Base-by-base conservation (phyloP, 2,888 invertebrate genomes). In the Stratiomys singularior region DNA sequence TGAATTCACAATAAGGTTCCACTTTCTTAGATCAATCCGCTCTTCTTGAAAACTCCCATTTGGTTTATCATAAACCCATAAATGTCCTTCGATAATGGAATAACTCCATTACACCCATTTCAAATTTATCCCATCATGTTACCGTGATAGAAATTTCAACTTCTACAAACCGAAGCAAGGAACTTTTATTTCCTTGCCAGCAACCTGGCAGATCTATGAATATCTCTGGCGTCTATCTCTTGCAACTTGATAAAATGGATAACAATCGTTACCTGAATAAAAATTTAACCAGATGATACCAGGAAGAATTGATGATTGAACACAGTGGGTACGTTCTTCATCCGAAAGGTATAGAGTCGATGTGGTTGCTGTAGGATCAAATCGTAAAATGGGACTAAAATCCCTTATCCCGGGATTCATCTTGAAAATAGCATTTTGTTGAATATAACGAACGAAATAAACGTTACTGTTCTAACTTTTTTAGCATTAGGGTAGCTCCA, bases 61-160 rank as follows among this genome's bases (percentile, higher is more conserved):
- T 18, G 28, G 25, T 74, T 60, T 60, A 74, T 60, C 74, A 74
- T 74, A 74, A 74, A 37, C 37, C 74, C 58, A 58, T 74, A 74
- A 74, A 74, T 74, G 74, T 37, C 74, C 74, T 58, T 30, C 74
- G 60, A 74, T 74, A 74, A 74, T 74, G 37, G 58, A 60, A 74
- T 60, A 74, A 60, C 74, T 74, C 74, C 60, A 60, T 74, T 58
- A 60, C 60, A 44, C 60, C 60, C 58, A 74, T 74, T 74, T 74
- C 23, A 44, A 58, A 58, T 72, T 72, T 60, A 74, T 60, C 18
- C 60, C 71, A 74, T 60, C 74, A 72, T 18, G n/a, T 30, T 23
- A 25, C 67, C 46, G 21, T 44, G 44, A 21, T 21, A 23, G 60
- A 60, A 60, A 25, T 60, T 25, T 60, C 60, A 60, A 5, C 13